Evolutionary conservation across 2,113 vertebrate species (phyloP), one percentile per base, ranked within the genome.

Genomic region (Aegypius monachus): DNA sequence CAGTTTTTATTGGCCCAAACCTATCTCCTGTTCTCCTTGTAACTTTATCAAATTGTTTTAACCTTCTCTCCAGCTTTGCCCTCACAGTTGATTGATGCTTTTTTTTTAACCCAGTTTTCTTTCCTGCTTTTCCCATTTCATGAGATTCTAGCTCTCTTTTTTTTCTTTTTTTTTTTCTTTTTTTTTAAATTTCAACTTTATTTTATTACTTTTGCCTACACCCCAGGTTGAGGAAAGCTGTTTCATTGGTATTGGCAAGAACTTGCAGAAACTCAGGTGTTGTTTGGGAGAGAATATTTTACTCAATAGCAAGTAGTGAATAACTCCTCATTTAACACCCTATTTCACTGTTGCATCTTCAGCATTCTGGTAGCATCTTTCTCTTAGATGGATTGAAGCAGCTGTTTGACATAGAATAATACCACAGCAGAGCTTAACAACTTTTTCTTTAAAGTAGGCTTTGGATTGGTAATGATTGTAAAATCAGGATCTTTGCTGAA

Each of bases 381-480:
- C n/a, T 89, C n/a, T 61, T 52, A 25, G 47, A 78, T 31, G 10
- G 47, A 53, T 43, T 47, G 86, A 95, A 84, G 26, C 91, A 94
- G 77, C 86, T 79, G 81, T 95, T 93, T 94, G 84, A 90, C 61
- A 65, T 16, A 48, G 58, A 81, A 84, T 72, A 86, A 91, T 72
- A 36, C 81, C 21, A 43, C 66, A 74, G 73, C 66, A 91, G 34
- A 94, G 26, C 48, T 75, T 93, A 63, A 63, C 67, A 88, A 75
- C 77, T 93, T 92, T 70, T 86, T 70, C 40, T 96, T 95, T 75
- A 9, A 53, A 89, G 22, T 48, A 71, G 27, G 36, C 59, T 91
- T 95, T 89, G 47, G 93, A 86, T 86, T 90, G 89, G 58, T 96
- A 87, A 68, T 87, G 72, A 89, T 95, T 79, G 92, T 86, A 92